Base-by-base conservation (phyloP, 2,888 invertebrate genomes). In the Mythimna loreyi region DNA sequence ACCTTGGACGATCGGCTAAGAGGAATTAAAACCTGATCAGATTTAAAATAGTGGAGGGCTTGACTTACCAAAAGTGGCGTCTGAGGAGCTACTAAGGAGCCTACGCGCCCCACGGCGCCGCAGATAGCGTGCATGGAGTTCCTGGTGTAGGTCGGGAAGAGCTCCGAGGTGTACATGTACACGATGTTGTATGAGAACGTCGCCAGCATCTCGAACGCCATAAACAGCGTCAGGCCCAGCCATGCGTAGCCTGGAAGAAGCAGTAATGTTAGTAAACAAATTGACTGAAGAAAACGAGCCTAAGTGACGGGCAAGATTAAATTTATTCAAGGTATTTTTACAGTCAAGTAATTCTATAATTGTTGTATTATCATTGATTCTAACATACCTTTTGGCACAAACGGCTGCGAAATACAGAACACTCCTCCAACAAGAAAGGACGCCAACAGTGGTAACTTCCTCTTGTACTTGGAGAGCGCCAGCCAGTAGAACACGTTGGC, bases 81-180 rank as follows among this genome's bases (percentile, higher is more conserved):
- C 68, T 97, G 97, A 2, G 97, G 97, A 13, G 97, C 97, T 59
- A 97, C 86, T 88, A 97, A 96, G 0, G 97, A 97, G 2, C 97
- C 97, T 55, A 97, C 92, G n/a, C 97, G 94, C 11, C 97, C 97
- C 75, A 97, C 94, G 91, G 97, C 97, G 1, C 97, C 97, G 90
- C 97, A 97, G 60, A 97, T 93, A 5, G 97, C 96, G 78, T 97
- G 96, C 87, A 97, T 93, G 53, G 97, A 97, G 91, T 97, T 97
- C 19, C 97, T 93, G 6, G 97, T 96, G 87, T 97, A 97, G 3
- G 97, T 98, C 19, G 98, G 98, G 91, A 97, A 98, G 88, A 98
- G 95, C 93, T 98, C 97, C 52, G 97, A 96, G 0, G 97, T 97
- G 89, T 97, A 97, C 86, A 97, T 96, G 91, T 97, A 97, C 79